A percentile compares a stretch with the other conserved stretches of the same genome.
Evolutionary conservation across 1,140 invertebrate genomes (phyloP).

Genomic region (Cydia splendana): DNA sequence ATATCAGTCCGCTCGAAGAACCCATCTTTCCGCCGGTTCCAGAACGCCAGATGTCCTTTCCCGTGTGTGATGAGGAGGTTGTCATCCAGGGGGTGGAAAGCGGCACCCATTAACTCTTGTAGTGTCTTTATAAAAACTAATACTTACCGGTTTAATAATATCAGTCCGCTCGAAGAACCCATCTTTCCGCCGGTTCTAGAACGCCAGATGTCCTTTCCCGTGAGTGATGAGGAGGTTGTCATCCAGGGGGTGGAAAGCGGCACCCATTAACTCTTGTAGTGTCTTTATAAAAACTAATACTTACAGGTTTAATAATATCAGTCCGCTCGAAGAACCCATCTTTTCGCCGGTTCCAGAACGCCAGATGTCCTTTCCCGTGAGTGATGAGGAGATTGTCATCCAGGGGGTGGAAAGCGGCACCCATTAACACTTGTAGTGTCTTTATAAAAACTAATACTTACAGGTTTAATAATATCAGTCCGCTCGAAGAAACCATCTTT

Average conservation of each 20-base stretch:
- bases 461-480: constrained; percentile 89
- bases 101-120: constrained; percentile 92
- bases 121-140: constrained; percentile 83
- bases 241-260: constrained; percentile 95
- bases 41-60: constrained; percentile 95
- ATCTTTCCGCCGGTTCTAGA: constrained; percentile 94
- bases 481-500: constrained; percentile 94
- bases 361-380: constrained; percentile 94
- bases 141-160: constrained; percentile 88
- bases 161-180: constrained; percentile 93
- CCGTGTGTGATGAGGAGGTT: constrained; percentile 96
- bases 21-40: constrained; percentile 93
- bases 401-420: constrained; percentile 94
- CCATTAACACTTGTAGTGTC: constrained; percentile 93
- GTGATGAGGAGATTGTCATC: constrained; percentile 96
- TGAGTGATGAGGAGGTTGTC: constrained; percentile 96
- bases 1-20: constrained; percentile 94
- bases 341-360: constrained; percentile 94
- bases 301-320: constrained; percentile 86
- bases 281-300: constrained; percentile 80
- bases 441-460: constrained; percentile 55
- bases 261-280: constrained; percentile 92
- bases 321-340: constrained; percentile 94
- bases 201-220: constrained; percentile 94
- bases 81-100: constrained; percentile 96